Base-by-base conservation (phyloP, 2,797 vertebrate species). In the Anguilla megastoma region DNA sequence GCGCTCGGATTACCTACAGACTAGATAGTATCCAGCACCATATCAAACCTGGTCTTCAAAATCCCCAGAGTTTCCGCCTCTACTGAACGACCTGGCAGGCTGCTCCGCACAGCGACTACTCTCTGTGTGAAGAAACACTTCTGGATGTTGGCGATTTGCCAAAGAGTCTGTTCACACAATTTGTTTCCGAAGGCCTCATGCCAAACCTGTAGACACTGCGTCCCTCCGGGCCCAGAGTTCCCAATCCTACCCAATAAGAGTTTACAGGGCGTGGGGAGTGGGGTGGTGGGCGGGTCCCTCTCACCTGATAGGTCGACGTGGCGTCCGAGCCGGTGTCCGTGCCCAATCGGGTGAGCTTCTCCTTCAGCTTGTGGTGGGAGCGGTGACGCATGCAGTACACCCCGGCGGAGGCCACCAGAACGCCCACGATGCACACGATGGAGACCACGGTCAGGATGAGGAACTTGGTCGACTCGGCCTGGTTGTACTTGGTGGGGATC, bases 251-350 rank as follows among this genome's bases (percentile, higher is more conserved):
- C 14, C 36, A 45, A 45, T 21, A 45, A 45, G 16, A 36, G 36
- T 14, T 79, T 24, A 79, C 0, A 48, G 33, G 41, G 16, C 10
- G 74, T 18, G 14, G 24, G 33, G 12, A 9, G 12, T 3, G 36
- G 9, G 10, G 9, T 1, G 79, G 45, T 14, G 7, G 79, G 21
- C 3, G 36, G 36, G 36, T 41, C 36, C 18, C 86, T 91, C 93
- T 95, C 96, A 99, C 98, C 98, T 99, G 98, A 88, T 99, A 99
- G 90, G 98, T 97, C 10, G 96, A 90, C 0, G 98, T 97, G 88
- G 97, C 96, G 89, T 98, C 98, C 0, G 96, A 91, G 84, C 94
- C 85, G 0, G 94, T 48, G 41, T 97, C 97, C 0, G 95, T 92
- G n/a, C 96, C 97, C 89, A 98, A 94, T 7, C 95, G 96, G 8